Base-by-base conservation (phyloP, 2,888 invertebrate species). In the Glyphotaelius pellucidus region DNA sequence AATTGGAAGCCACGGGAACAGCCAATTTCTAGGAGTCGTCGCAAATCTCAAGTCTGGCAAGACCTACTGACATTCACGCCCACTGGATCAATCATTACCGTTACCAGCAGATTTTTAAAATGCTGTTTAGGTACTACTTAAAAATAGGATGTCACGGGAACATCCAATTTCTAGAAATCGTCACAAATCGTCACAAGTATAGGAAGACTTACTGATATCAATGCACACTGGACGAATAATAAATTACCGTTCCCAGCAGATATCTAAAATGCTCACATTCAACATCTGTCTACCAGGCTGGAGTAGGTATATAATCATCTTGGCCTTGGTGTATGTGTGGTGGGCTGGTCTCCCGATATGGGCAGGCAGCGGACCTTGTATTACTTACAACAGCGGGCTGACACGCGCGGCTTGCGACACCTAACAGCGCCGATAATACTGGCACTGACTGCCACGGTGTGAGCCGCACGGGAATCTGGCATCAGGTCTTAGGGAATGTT, bases 331-430 rank as follows among this genome's bases (percentile, higher is more conserved):
- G 67, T 67, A 11, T 67, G 67, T 67, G n/a, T 32, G 83, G 83
- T 38, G 83, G 83, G 83, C 83, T 25, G 38, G 31, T 25, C 79
- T 90, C 89, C 89, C 80, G 38, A 90, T 80, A 90, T 90, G 89
- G 89, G 80, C 80, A 90, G 38, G 38, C 38, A 32, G 89, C 89
- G 89, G 89, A 90, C 89, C 89, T 90, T 90, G 89, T 90, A 80
- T 90, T 81, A 90, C 89, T 90, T 90, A 90, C 80, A 80, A 32
- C 80, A 67, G 67, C 67, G n/a, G 67, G 67, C 67, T 67, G 67
- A 67, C 80, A 38, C 52, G 67, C 89, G 89, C 32, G 79, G 7
- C 31, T 89, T 89, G 79, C 83, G 83, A 83, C 83, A 83, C 83
- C 83, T 83, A 35, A 35, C 83, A 83, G 25, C 32, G 81, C 67